These are phyloP conservation scores for Eubucco bourcierii DNA, from an alignment of 2,113 vertebrate species.

Conservation along the genomic window DNA sequence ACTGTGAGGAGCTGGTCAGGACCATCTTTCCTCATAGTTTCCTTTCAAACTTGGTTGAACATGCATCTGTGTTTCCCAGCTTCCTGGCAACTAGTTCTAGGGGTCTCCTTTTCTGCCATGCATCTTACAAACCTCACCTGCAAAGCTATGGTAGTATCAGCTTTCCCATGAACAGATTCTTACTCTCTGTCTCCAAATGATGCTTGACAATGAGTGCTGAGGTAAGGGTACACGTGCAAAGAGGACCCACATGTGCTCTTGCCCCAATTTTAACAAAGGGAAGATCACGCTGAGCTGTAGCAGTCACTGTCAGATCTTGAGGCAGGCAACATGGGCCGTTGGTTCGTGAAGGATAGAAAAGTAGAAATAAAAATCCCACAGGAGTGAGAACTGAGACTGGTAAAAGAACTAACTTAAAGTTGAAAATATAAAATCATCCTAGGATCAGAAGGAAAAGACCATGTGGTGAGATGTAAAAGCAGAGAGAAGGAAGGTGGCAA, in stretches of 20 bases:
- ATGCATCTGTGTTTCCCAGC: background rate
- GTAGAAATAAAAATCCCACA: background rate
- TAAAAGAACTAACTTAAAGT: background rate
- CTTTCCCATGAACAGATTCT: background rate
- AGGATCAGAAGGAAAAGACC: background rate
- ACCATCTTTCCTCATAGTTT: background rate
- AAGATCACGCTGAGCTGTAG: background rate
- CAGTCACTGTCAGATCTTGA: background rate
- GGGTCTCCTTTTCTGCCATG: background rate
- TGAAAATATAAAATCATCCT: background rate
- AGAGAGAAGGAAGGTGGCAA: background rate
- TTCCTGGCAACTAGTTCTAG: background rate
- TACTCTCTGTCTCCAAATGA: background rate
- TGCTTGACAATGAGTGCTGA: background rate
- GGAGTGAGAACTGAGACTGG: background rate
- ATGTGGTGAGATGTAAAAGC: background rate
- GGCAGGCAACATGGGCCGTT: background rate
- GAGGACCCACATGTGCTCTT: background rate
- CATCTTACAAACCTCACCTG: background rate
- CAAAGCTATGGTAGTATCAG: accelerated
- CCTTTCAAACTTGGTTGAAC: background rate
- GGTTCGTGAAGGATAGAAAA: background rate
- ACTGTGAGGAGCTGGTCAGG: background rate
- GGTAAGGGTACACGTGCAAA: background rate
- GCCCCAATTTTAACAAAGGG: background rate